Base-by-base conservation (phyloP, 2,888 invertebrate species). In the Ephialtes manifestator region DNA sequence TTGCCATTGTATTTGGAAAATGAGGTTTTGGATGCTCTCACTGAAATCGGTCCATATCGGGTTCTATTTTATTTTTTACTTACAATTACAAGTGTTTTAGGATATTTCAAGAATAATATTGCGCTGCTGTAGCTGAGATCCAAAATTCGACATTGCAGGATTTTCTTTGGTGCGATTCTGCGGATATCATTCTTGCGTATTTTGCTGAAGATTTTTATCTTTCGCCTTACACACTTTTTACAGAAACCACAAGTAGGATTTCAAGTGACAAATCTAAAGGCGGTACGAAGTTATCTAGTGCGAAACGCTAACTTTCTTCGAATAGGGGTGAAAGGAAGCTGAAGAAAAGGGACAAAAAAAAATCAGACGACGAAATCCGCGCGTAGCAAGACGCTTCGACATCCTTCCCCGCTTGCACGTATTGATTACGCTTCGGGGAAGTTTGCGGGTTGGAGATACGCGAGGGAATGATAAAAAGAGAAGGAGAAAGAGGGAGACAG, bases 401-500 rank as follows among this genome's bases (percentile, higher is more conserved):
- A 58, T 76, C 28, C 63, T 20, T 24, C 31, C 24, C 51, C 68
- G 83, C 72, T 58, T 74, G 81, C 67, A 55, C 55, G 55, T 77
- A 77, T 77, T 77, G 77, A 77, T 77, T 77, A 77, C 77, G 77
- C 55, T 72, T 65, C 53, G 39, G 31, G 18, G 48, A 63, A 65
- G 74, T 72, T 67, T 79, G 63, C 71, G 70, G 80, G 71, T 74
- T 84, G 87, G 77, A 87, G 86, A 87, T 76, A 85, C 65, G 82
- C 85, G 46, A 70, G 20, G 51, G 31, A 43, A 58, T n/a, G 63
- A 20, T 35, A 77, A 55, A 35, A 63, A 51, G 65, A 65, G n/a
- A 70, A 10, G 43, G 43, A 60, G 43, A 53, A 71, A 55, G 53
- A 46, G 71, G 43, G 77, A 60, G 63, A 71, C 39, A 70, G 81